These are phyloP conservation scores for Labeo rohita DNA, from an alignment of 2,113 vertebrate genomes.

Conservation along the genomic window DNA sequence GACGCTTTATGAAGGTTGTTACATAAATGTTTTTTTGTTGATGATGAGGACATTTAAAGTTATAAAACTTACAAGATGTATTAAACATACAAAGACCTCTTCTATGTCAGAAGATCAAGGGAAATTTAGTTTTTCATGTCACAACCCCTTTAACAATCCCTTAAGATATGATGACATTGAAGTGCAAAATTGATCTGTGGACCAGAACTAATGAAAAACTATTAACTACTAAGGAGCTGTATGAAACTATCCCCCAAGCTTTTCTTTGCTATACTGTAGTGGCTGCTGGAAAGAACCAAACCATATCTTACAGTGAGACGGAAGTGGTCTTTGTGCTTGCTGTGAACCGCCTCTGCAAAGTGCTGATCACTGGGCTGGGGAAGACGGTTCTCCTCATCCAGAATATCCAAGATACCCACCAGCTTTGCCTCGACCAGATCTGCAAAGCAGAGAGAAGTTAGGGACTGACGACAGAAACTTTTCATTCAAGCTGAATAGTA, in stretches of 20 bases:
- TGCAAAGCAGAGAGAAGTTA: slow-evolving; percentile 62
- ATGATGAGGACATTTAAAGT: too few relatives aligned
- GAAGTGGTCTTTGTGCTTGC: slow-evolving; percentile 97
- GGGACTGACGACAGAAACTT: slow-evolving; percentile 17
- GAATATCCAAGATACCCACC: slow-evolving; percentile 92
- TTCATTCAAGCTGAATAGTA: background rate
- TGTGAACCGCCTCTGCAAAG: slow-evolving; percentile 89
- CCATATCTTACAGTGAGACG: slow-evolving; percentile 86
- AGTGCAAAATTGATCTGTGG: background rate
- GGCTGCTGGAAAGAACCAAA: background rate
- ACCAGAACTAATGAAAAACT: background rate
- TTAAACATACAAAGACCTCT: too few relatives aligned
- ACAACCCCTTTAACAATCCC: background rate
- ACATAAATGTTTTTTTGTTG: too few relatives aligned
- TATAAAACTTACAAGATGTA: too few relatives aligned
- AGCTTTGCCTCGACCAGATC: slow-evolving; percentile 95
- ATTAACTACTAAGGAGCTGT: background rate
- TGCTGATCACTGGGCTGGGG: slow-evolving; percentile 96
- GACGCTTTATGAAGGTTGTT: too few relatives aligned
- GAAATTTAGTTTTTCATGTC: too few relatives aligned
- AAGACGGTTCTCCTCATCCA: slow-evolving; percentile 98
- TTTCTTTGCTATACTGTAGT: background rate
- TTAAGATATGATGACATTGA: background rate
- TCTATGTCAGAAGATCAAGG: too few relatives aligned
- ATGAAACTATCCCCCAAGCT: background rate